Conservation (phyloP, 2,888 invertebrate genomes). For the Drepana falcataria region DNA sequence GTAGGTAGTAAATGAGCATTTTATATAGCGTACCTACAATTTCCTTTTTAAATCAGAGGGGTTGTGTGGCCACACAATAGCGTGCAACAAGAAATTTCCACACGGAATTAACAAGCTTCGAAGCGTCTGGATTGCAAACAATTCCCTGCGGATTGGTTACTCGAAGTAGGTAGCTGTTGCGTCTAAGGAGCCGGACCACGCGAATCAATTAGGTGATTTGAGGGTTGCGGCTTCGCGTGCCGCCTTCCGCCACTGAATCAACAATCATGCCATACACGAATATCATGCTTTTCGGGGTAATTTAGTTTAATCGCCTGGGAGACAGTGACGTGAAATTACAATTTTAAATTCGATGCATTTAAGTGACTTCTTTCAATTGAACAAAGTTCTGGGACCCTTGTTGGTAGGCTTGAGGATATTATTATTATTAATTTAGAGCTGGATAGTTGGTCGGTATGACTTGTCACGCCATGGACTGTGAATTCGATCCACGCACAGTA, state of each 20-base stretch:
- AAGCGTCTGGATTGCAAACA: constrained; percentile 35
- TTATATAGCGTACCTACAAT: no score
- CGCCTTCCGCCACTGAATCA: constrained; percentile 23
- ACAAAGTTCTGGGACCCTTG: not conserved
- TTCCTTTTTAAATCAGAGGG: not conserved
- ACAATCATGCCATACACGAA: constrained; percentile 16
- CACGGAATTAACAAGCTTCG: constrained; percentile 41
- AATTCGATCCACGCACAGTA: no score
- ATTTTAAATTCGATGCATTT: not conserved
- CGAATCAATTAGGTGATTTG: constrained; percentile 60
- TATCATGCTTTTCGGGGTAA: constrained; percentile 2
- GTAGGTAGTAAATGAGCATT: no score
- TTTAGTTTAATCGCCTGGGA: constrained; percentile 1
- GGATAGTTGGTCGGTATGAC: no score
- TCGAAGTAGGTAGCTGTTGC: constrained; percentile 21
- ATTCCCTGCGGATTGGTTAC: constrained; percentile 29
- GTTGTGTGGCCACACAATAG: constrained; percentile 14
- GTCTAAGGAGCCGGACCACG: constrained; percentile 39
- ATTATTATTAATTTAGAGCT: not conserved
- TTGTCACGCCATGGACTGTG: no score
- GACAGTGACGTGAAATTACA: not conserved
- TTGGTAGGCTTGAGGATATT: no score
- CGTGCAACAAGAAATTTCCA: constrained; percentile 36
- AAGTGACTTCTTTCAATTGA: not conserved
- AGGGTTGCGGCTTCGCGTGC: constrained; percentile 47